phyloP scores from a whole-genome alignment of 2,888 invertebrate species.

The Pantelozetes paolii region DNA sequence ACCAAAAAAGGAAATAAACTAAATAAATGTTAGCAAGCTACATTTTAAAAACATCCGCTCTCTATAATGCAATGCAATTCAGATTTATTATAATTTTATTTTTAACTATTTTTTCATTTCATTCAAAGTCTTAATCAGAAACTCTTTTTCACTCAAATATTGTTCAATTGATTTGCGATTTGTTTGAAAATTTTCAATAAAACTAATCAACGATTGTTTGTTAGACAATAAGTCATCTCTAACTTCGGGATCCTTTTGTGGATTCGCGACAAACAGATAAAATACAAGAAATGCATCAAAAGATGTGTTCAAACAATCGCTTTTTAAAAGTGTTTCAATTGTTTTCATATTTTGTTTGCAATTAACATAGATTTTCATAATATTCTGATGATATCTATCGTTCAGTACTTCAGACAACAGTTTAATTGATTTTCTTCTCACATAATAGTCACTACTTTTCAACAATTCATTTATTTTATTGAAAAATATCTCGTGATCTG shows the following conservation, averaged over 20 bases:
- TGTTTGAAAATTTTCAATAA: background rate
- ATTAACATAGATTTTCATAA: background rate
- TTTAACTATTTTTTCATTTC: background rate
- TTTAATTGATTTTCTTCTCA: background rate
- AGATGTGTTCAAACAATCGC: background rate
- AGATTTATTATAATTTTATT: too few species aligned
- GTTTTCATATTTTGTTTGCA: background rate
- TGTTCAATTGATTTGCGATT: background rate
- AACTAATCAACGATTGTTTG: background rate
- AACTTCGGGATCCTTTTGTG: background rate
- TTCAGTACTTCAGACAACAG: background rate
- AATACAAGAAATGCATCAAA: background rate
- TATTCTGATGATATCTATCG: background rate
- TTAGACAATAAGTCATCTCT: background rate
- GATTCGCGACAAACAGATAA: background rate
- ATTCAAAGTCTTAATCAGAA: background rate
- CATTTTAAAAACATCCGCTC: too few species aligned
- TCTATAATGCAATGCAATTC: too few species aligned
- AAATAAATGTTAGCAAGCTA: too few species aligned
- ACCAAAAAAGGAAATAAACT: too few species aligned
- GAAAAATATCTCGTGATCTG: background rate
- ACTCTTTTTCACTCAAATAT: background rate
- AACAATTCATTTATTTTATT: background rate
- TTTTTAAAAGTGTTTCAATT: background rate
- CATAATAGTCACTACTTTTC: background rate